These are phyloP conservation scores for Celastrina argiolus DNA, from an alignment of 2,888 invertebrate genomes.

Conservation along the genomic window DNA sequence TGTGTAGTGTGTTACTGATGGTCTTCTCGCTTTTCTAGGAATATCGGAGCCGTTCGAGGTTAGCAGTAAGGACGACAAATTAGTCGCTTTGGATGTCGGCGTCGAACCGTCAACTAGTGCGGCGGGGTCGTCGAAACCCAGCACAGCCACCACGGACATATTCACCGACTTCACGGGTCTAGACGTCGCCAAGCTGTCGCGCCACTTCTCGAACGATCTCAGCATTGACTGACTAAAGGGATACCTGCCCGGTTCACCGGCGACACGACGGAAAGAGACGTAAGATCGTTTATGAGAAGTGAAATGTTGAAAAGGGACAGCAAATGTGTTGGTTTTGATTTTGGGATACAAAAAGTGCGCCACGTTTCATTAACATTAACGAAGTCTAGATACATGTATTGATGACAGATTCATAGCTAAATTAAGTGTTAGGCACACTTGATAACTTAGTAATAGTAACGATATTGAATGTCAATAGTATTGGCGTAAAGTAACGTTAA, in stretches of 20 bases:
- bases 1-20: not conserved
- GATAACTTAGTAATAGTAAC: too few relatives aligned
- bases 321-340: too few relatives aligned
- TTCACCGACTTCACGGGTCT: constrained; percentile 71
- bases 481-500: too few relatives aligned
- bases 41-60: constrained; percentile 73
- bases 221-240: constrained; percentile 74
- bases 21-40: constrained; percentile 42
- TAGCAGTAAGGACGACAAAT: constrained; percentile 60
- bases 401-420: too few relatives aligned
- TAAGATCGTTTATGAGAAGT: not conserved
- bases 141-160: constrained; percentile 56
- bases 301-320: not conserved
- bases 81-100: constrained; percentile 47
- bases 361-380: too few relatives aligned
- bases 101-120: constrained; percentile 51
- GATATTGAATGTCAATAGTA: too few relatives aligned
- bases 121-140: constrained; percentile 43
- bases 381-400: too few relatives aligned
- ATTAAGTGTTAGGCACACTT: too few relatives aligned
- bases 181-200: constrained; percentile 67
- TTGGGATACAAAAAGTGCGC: too few relatives aligned
- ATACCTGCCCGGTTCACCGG: constrained; percentile 67
- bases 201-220: constrained; percentile 70
- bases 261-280: constrained; percentile 38